Conservation (phyloP, 1,140 invertebrate species). For the Micrasema minimum region DNA sequence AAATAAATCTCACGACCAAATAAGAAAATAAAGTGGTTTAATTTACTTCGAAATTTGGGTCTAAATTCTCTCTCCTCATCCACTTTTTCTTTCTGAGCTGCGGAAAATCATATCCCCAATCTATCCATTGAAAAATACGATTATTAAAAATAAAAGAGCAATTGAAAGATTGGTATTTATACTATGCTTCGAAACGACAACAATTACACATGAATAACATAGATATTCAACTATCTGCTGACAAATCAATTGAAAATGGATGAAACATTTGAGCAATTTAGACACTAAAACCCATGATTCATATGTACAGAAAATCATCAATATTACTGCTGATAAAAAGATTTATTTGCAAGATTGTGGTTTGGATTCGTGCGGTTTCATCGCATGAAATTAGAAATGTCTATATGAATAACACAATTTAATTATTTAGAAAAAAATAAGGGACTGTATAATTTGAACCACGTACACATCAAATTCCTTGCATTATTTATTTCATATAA, state of each 20-base stretch:
- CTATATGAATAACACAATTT: neutral
- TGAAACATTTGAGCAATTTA: conserved; percentile 19
- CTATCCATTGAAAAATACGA: neutral
- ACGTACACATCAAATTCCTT: too few species aligned
- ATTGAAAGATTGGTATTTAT: neutral
- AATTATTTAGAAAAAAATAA: neutral
- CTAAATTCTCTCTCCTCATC: conserved; percentile 24
- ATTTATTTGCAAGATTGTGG: neutral
- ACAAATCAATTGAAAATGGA: neutral
- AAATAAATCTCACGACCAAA: conserved; percentile 47
- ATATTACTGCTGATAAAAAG: neutral
- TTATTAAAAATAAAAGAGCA: neutral
- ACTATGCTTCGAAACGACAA: neutral
- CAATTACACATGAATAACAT: too few species aligned
- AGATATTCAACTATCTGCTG: too few species aligned
- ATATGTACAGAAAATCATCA: neutral
- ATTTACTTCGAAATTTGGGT: conserved; percentile 13
- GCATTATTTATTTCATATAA: too few species aligned
- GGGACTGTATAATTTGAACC: too few species aligned
- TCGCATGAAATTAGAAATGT: too few species aligned
- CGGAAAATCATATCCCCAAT: too few species aligned
- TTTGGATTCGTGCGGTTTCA: too few species aligned
- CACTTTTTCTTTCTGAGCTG: conserved; percentile 2
- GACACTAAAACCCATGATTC: neutral
- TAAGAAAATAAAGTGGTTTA: conserved; percentile 24